A percentile compares a stretch with the other conserved stretches of the same genome.
phyloP scores from a whole-genome alignment of 1,140 invertebrate species.

The Yoshiicerus persimilis region DNA sequence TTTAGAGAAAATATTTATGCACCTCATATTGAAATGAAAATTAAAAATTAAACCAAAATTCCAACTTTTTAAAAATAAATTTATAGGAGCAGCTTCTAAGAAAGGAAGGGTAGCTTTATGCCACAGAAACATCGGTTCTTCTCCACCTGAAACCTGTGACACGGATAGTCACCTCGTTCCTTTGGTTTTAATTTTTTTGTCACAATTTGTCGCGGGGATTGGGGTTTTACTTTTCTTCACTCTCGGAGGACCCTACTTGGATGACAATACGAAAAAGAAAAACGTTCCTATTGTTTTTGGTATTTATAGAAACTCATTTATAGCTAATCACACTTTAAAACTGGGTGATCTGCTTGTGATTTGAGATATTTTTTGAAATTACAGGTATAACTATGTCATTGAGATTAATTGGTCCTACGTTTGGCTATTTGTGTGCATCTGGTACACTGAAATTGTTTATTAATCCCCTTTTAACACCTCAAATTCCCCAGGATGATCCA shows the following conservation, averaged over 20 bases:
- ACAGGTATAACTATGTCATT: constrained; percentile 54
- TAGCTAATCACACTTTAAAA: not conserved
- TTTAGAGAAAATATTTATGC: not conserved
- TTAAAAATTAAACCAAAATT: too few relatives aligned
- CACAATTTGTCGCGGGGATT: constrained; percentile 69
- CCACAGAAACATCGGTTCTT: not conserved
- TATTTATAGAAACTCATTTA: constrained; percentile 49
- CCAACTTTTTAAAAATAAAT: not conserved
- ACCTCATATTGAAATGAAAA: too few relatives aligned
- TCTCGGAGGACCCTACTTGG: constrained; percentile 68
- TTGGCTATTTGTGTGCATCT: constrained; percentile 70
- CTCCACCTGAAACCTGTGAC: not conserved
- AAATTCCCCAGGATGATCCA: constrained; percentile 68
- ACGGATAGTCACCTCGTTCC: constrained; percentile 53
- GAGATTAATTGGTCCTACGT: constrained; percentile 69
- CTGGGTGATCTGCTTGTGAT: not conserved
- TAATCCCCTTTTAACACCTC: constrained; percentile 67
- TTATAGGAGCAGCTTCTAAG: not conserved
- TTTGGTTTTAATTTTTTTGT: constrained; percentile 66
- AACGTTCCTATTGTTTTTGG: constrained; percentile 66
- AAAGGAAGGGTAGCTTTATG: not conserved
- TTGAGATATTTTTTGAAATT: not conserved
- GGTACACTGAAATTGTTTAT: constrained; percentile 70
- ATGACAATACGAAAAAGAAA: constrained; percentile 69
- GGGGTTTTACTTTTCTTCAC: constrained; percentile 69